phyloP scores from a whole-genome alignment of 2,113 vertebrate species.

The Progne subis region DNA sequence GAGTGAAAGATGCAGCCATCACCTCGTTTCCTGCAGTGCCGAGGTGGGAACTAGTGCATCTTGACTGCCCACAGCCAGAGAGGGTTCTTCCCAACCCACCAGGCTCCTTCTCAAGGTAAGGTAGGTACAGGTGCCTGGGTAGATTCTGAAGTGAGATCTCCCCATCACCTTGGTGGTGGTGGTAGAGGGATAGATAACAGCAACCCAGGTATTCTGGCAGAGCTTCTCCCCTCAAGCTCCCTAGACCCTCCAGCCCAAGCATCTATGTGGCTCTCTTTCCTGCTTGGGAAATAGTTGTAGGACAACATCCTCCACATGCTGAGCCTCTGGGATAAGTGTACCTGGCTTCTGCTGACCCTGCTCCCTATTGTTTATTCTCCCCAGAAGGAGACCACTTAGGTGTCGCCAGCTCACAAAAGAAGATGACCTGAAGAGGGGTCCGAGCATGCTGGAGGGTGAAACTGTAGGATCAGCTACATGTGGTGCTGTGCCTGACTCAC shows the following conservation, averaged over 20 bases:
- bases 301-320: background rate
- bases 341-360: background rate
- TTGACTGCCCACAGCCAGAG: background rate
- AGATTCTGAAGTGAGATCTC: background rate
- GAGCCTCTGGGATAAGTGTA: background rate
- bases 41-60: fast-evolving
- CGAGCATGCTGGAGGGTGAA: background rate
- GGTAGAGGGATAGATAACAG: background rate
- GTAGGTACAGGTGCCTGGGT: background rate
- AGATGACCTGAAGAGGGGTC: background rate
- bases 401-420: background rate
- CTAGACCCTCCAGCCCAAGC: background rate
- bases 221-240: background rate
- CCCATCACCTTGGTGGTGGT: background rate
- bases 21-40: fast-evolving
- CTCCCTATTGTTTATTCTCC: background rate
- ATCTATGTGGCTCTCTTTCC: background rate
- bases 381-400: background rate
- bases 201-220: background rate
- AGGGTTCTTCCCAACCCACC: background rate
- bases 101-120: background rate
- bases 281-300: background rate
- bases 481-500: background rate
- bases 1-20: background rate
- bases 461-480: background rate